Evolutionary conservation across 2,888 invertebrate genomes (phyloP).

Genomic region (Tanytarsus gracilentus): DNA sequence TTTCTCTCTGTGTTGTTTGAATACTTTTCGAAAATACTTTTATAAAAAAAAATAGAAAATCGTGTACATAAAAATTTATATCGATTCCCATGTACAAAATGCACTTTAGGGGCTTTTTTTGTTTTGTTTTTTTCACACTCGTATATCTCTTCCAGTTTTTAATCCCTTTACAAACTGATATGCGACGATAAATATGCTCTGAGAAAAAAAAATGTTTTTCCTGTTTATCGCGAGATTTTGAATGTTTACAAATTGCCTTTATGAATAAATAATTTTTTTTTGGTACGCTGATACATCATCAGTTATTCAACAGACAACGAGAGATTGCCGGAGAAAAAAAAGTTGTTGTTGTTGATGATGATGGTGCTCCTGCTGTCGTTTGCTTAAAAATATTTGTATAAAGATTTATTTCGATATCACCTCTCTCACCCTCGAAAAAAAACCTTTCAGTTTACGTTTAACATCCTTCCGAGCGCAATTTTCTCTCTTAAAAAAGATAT

Average conservation of each 20-base stretch:
- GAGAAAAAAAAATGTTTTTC: conserved; percentile 4
- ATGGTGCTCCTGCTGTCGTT: no score
- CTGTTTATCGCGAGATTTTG: conserved; percentile 6
- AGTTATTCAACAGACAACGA: conserved; percentile 24
- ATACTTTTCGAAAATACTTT: no score
- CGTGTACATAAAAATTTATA: no score
- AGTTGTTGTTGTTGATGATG: no score
- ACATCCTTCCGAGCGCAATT: background rate
- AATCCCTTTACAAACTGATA: no score
- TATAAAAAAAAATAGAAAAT: no score
- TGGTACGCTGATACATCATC: conserved; percentile 19
- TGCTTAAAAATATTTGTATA: conserved; percentile 26
- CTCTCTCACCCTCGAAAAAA: background rate
- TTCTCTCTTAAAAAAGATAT: background rate
- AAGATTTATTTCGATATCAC: conserved; percentile 12
- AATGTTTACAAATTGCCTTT: conserved; percentile 27
- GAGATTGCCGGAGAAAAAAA: conserved; percentile 14
- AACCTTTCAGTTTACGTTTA: no score
- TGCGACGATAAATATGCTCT: background rate
- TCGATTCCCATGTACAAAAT: no score
- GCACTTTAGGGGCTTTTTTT: no score
- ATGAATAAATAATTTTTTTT: conserved; percentile 24
- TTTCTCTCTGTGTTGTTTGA: no score
- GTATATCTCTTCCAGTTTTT: no score
- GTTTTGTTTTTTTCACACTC: background rate